Base-by-base conservation (phyloP, 2,113 vertebrate genomes). In the Callospermophilus lateralis region DNA sequence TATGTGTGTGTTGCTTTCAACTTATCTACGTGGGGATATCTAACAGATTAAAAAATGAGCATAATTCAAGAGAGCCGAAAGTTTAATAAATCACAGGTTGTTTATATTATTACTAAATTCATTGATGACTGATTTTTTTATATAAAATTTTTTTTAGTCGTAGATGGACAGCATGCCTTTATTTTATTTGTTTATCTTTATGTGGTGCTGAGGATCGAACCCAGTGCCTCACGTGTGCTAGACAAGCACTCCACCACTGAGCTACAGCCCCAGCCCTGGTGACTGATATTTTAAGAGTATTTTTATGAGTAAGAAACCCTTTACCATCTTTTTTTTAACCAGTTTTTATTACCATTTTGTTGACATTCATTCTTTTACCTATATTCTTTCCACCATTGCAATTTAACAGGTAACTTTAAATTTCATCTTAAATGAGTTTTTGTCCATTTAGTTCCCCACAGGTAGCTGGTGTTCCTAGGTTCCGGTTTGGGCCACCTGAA, bases 401-500 rank as follows among this genome's bases (percentile, higher is more conserved):
- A 4, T 67, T 94, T 88, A 95, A 76, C 5, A 51, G 4, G 2
- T 89, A 39, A 81, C 68, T 84, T 90, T 97, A 96, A 45, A 76
- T 94, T 63, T 93, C 51, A 5, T 83, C 1, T 92, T 89, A 90
- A 83, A 22, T 85, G 78, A 19, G 30, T 68, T 87, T 7, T 92
- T 89, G 93, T 94, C 45, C 61, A 1, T 76, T 76, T 97, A 99
- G 99, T 97, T 99, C 99, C 76, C 99, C 99, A 19, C 99, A 99
- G 97, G 99, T 99, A 86, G 99, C 99, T 45, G 99, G 99, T 65
- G 99, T 99, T 42, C 98, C 99, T 74, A 98, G 99, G 30, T 99
- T 99, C 98, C 98, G 99, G 77, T 99, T 99, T 95, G 99, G 99
- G 9, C 98, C 98, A 37, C 99, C 99, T 78, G 99, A 99, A 86